phyloP scores from a whole-genome alignment of 1,140 invertebrate species.

The Agrilus planipennis region DNA sequence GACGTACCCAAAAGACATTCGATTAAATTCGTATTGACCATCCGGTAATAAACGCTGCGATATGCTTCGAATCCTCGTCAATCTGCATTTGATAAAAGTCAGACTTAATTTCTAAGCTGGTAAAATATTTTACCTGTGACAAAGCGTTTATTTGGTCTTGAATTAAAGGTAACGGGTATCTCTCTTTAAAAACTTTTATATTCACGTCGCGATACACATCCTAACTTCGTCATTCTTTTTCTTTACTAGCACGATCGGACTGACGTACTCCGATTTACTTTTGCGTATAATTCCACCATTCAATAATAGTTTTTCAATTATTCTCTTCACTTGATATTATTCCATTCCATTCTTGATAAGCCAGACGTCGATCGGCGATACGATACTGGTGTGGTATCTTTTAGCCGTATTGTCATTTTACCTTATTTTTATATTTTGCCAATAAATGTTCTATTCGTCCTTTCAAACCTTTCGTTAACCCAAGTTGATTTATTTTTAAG shows the following conservation, averaged over 20 bases:
- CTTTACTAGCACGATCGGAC: constrained; percentile 32
- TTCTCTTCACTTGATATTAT: constrained; percentile 15
- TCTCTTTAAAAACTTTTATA: constrained; percentile 23
- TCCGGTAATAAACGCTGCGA: constrained; percentile 11
- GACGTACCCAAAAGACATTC: constrained; percentile 21
- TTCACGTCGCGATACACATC: constrained; percentile 37
- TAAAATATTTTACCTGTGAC: constrained; percentile 15
- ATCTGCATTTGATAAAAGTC: constrained; percentile 19
- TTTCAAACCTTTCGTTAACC: not conserved
- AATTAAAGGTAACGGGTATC: constrained; percentile 21
- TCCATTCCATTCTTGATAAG: constrained; percentile 10
- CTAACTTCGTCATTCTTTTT: constrained; percentile 35
- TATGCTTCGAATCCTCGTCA: constrained; percentile 11
- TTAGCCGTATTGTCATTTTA: not conserved
- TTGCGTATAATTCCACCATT: constrained; percentile 27
- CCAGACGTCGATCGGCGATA: constrained; percentile 8
- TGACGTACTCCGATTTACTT: constrained; percentile 33
- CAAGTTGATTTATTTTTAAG: not conserved
- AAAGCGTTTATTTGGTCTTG: constrained; percentile 16
- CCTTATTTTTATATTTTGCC: not conserved
- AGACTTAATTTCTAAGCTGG: constrained; percentile 22
- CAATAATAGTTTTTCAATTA: constrained; percentile 29
- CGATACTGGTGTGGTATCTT: constrained; percentile 6
- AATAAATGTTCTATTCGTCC: not conserved
- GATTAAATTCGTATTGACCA: constrained; percentile 19